phyloP scores from a whole-genome alignment of 2,797 vertebrate genomes.

The Rhinophrynus dorsalis region DNA sequence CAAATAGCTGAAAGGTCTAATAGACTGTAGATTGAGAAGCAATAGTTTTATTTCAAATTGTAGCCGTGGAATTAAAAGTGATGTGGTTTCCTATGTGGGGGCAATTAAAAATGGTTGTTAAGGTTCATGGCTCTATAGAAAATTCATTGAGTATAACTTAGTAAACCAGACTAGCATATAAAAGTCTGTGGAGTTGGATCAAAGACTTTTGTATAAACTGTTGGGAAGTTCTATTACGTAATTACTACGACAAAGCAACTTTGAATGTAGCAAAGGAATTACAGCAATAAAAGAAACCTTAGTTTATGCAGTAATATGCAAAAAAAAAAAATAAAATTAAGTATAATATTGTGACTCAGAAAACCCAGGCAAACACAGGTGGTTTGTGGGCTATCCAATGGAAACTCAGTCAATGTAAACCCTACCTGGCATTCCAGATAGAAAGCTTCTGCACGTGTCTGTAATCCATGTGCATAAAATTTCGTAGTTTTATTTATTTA shows the following conservation, averaged over 20 bases:
- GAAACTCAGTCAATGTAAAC: too few relatives aligned
- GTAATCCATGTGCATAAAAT: slow-evolving; percentile 14
- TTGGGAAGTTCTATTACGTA: slow-evolving; percentile 2
- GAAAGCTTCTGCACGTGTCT: neutral
- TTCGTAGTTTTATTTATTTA: slow-evolving; percentile 1
- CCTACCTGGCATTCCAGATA: neutral
- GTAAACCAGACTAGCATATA: slow-evolving; percentile 69
- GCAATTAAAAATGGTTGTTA: slow-evolving; percentile 71
- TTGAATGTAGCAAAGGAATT: too few relatives aligned
- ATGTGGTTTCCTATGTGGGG: slow-evolving; percentile 71
- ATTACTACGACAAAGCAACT: neutral
- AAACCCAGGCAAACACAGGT: slow-evolving; percentile 40
- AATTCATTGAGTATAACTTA: slow-evolving; percentile 68
- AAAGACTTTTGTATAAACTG: slow-evolving; percentile 4
- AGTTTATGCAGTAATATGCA: slow-evolving; percentile 35
- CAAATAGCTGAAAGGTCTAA: slow-evolving; percentile 75
- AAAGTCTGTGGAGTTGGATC: slow-evolving; percentile 46
- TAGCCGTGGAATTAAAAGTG: slow-evolving; percentile 74
- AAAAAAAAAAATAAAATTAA: too few relatives aligned
- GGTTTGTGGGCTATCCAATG: slow-evolving; percentile 27
- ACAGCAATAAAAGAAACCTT: slow-evolving; percentile 13
- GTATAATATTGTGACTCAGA: slow-evolving; percentile 10
- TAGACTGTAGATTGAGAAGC: slow-evolving; percentile 69
- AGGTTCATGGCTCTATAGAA: slow-evolving; percentile 72
- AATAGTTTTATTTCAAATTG: slow-evolving; percentile 69